These are phyloP conservation scores for Esox masquinongy DNA, from an alignment of 2,797 vertebrate genomes.

Conservation along the genomic window DNA sequence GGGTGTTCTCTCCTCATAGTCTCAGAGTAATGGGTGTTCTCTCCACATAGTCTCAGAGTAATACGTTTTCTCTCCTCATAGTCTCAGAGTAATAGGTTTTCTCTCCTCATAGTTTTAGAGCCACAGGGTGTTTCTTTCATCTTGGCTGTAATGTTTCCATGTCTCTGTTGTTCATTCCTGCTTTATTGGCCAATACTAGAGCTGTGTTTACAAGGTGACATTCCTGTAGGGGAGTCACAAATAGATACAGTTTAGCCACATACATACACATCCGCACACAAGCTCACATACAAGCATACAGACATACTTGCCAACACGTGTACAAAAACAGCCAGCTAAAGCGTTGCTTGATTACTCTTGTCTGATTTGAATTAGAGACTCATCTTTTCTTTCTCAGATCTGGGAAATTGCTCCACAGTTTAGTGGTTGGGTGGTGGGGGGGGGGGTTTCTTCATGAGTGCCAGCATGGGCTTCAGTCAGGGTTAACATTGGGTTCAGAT, in stretches of 20 bases:
- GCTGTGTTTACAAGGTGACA: background rate
- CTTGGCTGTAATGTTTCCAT: background rate
- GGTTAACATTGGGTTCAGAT: slow-evolving; percentile 51
- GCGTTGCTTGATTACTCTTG: slow-evolving; percentile 65
- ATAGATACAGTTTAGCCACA: background rate
- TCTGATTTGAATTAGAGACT: slow-evolving; percentile 73
- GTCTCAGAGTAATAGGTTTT: no score
- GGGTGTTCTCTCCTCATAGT: no score
- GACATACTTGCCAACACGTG: slow-evolving; percentile 42
- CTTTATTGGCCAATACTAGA: background rate
- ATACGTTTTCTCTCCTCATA: no score
- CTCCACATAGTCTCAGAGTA: no score
- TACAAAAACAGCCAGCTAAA: slow-evolving; percentile 16
- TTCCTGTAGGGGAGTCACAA: background rate
- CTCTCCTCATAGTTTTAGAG: background rate
- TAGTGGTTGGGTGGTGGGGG: slow-evolving; percentile 52
- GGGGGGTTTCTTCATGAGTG: slow-evolving; percentile 40
- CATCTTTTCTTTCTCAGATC: slow-evolving; percentile 68
- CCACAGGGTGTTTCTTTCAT: background rate
- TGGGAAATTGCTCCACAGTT: slow-evolving; percentile 65
- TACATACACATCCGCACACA: background rate
- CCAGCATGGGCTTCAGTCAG: slow-evolving; percentile 61
- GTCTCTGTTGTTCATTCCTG: background rate
- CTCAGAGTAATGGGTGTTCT: no score
- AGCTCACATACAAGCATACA: background rate